Evolutionary conservation across 1,140 invertebrate genomes (phyloP).

Genomic region (Lepidurus couesii): DNA sequence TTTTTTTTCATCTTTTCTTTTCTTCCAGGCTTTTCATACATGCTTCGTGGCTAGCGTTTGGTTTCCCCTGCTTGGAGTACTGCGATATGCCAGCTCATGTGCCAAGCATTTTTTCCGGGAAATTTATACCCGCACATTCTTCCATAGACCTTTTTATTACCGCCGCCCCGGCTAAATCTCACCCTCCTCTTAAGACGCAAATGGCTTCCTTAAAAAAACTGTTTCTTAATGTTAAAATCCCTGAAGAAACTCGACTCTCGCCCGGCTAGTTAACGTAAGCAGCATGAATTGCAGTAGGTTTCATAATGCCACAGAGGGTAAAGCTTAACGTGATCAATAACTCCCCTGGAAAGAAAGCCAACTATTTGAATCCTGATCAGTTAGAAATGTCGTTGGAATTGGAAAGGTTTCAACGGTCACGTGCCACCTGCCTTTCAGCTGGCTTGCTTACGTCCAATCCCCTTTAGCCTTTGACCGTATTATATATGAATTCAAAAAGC

Average conservation of each 20-base stretch:
- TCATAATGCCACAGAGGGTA: not conserved
- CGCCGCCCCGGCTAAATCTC: not conserved
- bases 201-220: conserved; percentile 2
- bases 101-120: conserved; percentile 3
- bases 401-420: conserved; percentile 18
- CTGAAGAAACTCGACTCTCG: not conserved
- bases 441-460: not conserved
- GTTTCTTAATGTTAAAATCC: not conserved
- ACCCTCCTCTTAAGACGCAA: not conserved
- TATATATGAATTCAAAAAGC: conserved; percentile 18
- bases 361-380: conserved; percentile 3
- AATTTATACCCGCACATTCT: conserved; percentile 1
- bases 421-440: conserved; percentile 20
- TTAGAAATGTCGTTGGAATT: conserved; percentile 1
- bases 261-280: not conserved
- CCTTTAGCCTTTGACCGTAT: conserved; percentile 14
- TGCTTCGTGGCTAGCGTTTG: not conserved
- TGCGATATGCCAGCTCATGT: conserved; percentile 11
- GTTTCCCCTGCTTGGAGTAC: conserved; percentile 13
- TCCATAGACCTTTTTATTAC: not conserved
- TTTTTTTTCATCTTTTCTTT: not conserved
- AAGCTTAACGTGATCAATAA: not conserved
- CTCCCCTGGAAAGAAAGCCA: not conserved
- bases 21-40: not conserved
- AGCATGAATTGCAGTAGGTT: not conserved